These are phyloP conservation scores for Sinella curviseta DNA, from an alignment of 1,140 invertebrate genomes.

Conservation along the genomic window DNA sequence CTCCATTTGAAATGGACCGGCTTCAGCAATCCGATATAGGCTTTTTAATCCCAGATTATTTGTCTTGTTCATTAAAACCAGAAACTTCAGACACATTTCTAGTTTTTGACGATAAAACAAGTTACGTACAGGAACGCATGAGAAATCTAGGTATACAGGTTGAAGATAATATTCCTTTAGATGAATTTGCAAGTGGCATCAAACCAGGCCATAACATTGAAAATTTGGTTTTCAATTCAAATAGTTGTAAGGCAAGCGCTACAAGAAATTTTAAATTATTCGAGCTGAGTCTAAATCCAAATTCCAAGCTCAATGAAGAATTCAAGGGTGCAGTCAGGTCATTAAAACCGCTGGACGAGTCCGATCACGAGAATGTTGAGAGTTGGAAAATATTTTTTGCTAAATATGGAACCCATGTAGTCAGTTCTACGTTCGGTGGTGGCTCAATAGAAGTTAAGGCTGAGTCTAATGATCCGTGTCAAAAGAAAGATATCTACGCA, in stretches of 20 bases:
- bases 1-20: neutral
- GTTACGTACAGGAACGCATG: neutral
- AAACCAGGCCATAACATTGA: slow-evolving; percentile 1
- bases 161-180: neutral
- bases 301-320: neutral
- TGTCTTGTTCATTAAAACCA: neutral
- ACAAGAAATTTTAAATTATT: neutral
- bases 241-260: neutral
- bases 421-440: slow-evolving; percentile 13
- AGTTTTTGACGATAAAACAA: neutral
- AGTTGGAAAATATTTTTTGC: slow-evolving; percentile 11
- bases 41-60: neutral
- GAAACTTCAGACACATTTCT: neutral
- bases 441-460: slow-evolving; percentile 27
- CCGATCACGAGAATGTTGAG: neutral
- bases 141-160: neutral
- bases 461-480: neutral
- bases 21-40: neutral
- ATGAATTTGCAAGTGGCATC: neutral
- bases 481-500: neutral
- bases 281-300: neutral
- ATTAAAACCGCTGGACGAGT: neutral
- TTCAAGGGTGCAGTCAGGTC: neutral
- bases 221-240: neutral
- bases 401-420: slow-evolving; percentile 29